Conservation (phyloP, 2,888 invertebrate species). For the Drosophila paracracens region DNA sequence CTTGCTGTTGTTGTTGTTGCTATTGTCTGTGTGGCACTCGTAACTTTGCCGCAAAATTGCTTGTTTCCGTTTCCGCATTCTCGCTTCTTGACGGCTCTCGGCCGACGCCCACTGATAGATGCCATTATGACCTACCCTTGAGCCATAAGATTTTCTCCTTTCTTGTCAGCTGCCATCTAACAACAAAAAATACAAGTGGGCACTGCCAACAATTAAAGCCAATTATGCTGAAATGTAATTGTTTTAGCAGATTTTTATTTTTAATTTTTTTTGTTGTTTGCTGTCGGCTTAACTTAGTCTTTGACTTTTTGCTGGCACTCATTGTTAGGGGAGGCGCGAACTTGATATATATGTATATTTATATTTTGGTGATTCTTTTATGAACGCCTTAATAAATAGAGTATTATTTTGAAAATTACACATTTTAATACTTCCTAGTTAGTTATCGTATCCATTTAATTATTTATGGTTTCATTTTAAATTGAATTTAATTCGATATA, state of each 20-base stretch:
- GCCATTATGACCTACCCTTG: slow-evolving; percentile 81
- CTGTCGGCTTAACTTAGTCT: slow-evolving; percentile 31
- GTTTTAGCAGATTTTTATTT: slow-evolving; percentile 72
- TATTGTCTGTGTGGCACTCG: slow-evolving; percentile 72
- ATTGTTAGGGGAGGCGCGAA: slow-evolving; percentile 8
- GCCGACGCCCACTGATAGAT: slow-evolving; percentile 75
- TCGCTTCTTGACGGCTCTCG: slow-evolving; percentile 54
- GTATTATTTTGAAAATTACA: neutral
- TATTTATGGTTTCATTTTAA: neutral
- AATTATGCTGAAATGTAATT: slow-evolving; percentile 83
- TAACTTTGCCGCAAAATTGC: slow-evolving; percentile 82
- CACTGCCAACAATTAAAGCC: slow-evolving; percentile 82
- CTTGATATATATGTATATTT: slow-evolving; percentile 3
- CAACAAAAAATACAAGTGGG: slow-evolving; percentile 23
- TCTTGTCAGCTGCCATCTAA: slow-evolving; percentile 48
- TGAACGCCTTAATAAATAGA: neutral
- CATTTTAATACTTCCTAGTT: neutral
- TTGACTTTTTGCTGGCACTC: slow-evolving; percentile 16
- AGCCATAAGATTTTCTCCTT: slow-evolving; percentile 66
- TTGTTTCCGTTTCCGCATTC: slow-evolving; percentile 83
- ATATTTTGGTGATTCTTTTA: neutral
- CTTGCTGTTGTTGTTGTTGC: slow-evolving; percentile 28
- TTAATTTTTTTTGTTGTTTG: slow-evolving; percentile 27
- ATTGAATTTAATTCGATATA: neutral
- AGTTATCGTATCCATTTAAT: neutral